These are phyloP conservation scores for Dryas iulia DNA, from an alignment of 1,140 invertebrate species.

Conservation along the genomic window DNA sequence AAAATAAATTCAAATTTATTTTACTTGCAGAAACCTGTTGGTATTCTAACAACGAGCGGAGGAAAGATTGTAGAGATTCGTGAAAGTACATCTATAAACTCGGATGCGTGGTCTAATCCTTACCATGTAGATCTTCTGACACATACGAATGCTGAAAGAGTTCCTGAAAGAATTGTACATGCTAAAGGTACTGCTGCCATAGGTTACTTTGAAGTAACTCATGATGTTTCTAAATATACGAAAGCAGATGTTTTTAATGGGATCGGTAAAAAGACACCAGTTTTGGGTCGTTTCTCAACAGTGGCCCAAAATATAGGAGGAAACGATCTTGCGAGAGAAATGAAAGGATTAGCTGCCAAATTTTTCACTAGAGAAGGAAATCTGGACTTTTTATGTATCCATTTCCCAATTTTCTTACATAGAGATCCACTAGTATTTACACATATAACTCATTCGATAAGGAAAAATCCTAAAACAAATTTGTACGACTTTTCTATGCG, in stretches of 20 bases:
- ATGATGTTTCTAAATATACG: conserved; percentile 92
- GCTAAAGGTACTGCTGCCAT: conserved; percentile 97
- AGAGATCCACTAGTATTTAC: conserved; percentile 84
- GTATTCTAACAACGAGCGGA: conserved; percentile 82
- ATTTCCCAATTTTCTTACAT: conserved; percentile 87
- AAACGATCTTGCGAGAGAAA: conserved; percentile 86
- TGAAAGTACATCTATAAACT: conserved; percentile 74
- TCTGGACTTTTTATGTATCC: conserved; percentile 86
- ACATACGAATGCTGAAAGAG: conserved; percentile 79
- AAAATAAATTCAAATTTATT: neutral
- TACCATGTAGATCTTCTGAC: conserved; percentile 88
- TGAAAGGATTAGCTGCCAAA: conserved; percentile 85
- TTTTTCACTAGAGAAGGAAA: conserved; percentile 88
- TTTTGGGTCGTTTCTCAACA: conserved; percentile 86
- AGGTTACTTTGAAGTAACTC: conserved; percentile 96
- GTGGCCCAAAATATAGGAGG: conserved; percentile 92
- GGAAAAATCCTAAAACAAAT: conserved; percentile 86
- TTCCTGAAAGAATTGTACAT: conserved; percentile 96
- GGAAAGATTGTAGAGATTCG: conserved; percentile 88
- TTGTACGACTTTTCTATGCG: conserved; percentile 88
- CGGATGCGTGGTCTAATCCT: conserved; percentile 87
- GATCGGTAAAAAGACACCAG: conserved; percentile 92
- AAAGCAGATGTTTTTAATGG: conserved; percentile 91
- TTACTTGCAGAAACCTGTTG: conserved; percentile 63
- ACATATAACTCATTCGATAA: conserved; percentile 81